phyloP scores from a whole-genome alignment of 2,113 vertebrate species.

The Thymallus thymallus region DNA sequence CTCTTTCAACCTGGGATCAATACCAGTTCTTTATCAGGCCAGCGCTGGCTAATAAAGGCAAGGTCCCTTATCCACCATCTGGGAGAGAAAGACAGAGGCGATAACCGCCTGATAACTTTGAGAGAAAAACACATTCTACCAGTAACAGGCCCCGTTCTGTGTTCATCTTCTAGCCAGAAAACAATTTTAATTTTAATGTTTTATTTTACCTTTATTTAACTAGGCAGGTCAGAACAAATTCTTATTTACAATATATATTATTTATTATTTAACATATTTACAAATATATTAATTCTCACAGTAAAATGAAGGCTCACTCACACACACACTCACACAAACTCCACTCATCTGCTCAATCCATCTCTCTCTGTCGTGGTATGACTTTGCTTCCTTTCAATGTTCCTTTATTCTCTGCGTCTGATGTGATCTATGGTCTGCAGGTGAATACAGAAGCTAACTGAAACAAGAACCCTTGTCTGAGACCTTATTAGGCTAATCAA shows the following conservation, averaged over 20 bases:
- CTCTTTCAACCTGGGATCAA: conserved; percentile 82
- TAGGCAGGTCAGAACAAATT: too few species aligned
- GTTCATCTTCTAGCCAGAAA: conserved; percentile 32
- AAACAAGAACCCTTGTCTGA: too few species aligned
- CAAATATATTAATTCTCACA: conserved; percentile 35
- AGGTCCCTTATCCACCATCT: conserved; percentile 78
- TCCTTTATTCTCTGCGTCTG: neutral
- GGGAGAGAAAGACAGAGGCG: conserved; percentile 57
- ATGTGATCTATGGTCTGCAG: too few species aligned
- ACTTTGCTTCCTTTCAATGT: neutral
- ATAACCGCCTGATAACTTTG: conserved; percentile 69
- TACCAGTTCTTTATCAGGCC: conserved; percentile 79
- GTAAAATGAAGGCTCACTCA: neutral
- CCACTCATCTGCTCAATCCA: neutral
- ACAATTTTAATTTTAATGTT: too few species aligned
- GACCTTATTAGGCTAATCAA: too few species aligned
- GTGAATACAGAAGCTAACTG: neutral
- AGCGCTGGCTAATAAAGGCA: conserved; percentile 79
- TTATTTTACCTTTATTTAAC: too few species aligned
- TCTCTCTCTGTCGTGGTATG: neutral
- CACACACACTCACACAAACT: neutral
- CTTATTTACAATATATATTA: too few species aligned
- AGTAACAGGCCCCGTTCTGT: conserved; percentile 43
- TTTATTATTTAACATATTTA: too few species aligned
- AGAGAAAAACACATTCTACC: conserved; percentile 61